Conservation (phyloP, 2,797 vertebrate genomes). For the Pempheris klunzingeri region DNA sequence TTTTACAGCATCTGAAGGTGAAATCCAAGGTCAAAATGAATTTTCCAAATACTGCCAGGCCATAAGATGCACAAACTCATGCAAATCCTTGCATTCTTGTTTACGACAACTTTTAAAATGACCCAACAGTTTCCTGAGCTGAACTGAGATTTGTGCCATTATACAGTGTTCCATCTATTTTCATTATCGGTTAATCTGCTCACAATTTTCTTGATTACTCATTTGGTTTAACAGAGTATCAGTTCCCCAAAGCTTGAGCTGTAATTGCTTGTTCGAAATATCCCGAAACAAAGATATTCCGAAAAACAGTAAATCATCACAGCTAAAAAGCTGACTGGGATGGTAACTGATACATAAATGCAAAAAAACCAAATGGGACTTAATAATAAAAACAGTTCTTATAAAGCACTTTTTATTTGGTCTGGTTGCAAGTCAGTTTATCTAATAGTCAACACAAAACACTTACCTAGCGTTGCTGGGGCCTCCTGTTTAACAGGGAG, state of each 20-base stretch:
- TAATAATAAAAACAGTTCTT: neutral
- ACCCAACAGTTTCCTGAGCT: neutral
- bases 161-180: no score
- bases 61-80: neutral
- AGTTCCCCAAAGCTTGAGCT: neutral
- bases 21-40: slow-evolving; percentile 11
- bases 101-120: neutral
- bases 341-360: neutral
- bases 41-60: neutral
- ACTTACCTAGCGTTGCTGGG: slow-evolving; percentile 88
- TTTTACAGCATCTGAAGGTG: slow-evolving; percentile 92
- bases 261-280: neutral
- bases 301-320: neutral
- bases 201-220: neutral
- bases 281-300: neutral
- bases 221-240: neutral
- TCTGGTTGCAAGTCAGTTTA: neutral
- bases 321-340: neutral
- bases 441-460: neutral
- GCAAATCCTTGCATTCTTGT: neutral
- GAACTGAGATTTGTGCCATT: neutral
- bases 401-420: neutral
- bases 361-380: neutral
- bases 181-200: no score
- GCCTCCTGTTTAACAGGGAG: slow-evolving; percentile 94